Conservation (phyloP, 2,888 invertebrate genomes). For the Sarcophaga rosellei region DNA sequence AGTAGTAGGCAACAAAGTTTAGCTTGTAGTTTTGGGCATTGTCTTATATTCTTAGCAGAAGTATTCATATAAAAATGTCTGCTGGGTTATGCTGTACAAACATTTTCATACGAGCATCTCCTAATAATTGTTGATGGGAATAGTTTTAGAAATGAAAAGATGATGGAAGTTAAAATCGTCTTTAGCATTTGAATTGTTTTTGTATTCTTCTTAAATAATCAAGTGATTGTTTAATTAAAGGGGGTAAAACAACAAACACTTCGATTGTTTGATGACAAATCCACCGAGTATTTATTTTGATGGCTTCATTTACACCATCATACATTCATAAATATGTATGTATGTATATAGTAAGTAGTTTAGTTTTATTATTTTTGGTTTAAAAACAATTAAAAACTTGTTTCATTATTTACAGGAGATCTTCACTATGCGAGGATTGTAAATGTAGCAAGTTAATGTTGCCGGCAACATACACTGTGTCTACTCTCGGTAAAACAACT, state of each 20-base stretch:
- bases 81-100: neutral
- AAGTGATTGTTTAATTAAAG: constrained; percentile 39
- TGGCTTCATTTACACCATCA: constrained; percentile 15
- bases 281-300: neutral
- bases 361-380: too few species aligned
- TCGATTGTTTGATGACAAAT: constrained; percentile 57
- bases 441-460: too few species aligned
- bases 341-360: too few species aligned
- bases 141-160: constrained; percentile 3
- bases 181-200: neutral
- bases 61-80: too few species aligned
- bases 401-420: too few species aligned
- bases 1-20: too few species aligned
- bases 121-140: constrained; percentile 12
- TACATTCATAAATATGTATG: neutral
- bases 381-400: too few species aligned
- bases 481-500: too few species aligned
- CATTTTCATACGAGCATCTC: neutral
- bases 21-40: too few species aligned
- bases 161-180: neutral
- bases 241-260: constrained; percentile 48
- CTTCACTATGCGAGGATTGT: too few species aligned
- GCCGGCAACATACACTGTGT: too few species aligned
- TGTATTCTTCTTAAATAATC: constrained; percentile 30
- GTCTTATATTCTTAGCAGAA: too few species aligned